Conservation (phyloP, 1,140 invertebrate genomes). For the Condylostylus longicornis region DNA sequence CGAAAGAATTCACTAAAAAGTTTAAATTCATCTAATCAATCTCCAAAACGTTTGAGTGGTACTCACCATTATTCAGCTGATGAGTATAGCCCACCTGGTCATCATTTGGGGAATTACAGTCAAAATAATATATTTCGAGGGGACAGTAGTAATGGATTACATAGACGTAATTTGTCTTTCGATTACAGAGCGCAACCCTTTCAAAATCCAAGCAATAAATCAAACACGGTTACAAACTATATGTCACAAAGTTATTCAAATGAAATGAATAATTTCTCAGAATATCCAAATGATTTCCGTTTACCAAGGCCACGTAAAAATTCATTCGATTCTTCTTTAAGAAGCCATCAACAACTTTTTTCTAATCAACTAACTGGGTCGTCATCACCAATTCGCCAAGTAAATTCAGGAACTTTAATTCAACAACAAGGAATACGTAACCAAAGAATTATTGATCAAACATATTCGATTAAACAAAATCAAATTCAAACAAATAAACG, state of each 20-base stretch:
- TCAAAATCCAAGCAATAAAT: too few species aligned
- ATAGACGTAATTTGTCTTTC: slow-evolving; percentile 6
- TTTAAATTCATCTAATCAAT: slow-evolving; percentile 11
- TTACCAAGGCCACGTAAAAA: slow-evolving; percentile 36
- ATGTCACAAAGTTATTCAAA: slow-evolving; percentile 4
- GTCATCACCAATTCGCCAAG: not conserved
- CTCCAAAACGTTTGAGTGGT: slow-evolving; percentile 8
- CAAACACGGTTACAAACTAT: too few species aligned
- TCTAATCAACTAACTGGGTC: not conserved
- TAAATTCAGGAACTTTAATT: not conserved
- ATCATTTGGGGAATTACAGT: too few species aligned
- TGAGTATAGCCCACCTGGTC: slow-evolving; percentile 16
- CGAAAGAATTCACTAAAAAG: slow-evolving; percentile 28
- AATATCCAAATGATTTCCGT: too few species aligned
- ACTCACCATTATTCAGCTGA: slow-evolving; percentile 4
- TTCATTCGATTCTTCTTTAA: slow-evolving; percentile 29
- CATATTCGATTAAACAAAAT: slow-evolving; percentile 5
- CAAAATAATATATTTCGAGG: too few species aligned
- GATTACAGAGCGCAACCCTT: too few species aligned
- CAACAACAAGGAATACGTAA: not conserved
- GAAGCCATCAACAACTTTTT: not conserved
- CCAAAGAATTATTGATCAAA: slow-evolving; percentile 18
- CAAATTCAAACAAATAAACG: too few species aligned
- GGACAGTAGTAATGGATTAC: not conserved
- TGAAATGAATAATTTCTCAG: too few species aligned